phyloP scores from a whole-genome alignment of 1,140 invertebrate genomes.

The Mactra quadrangularis region DNA sequence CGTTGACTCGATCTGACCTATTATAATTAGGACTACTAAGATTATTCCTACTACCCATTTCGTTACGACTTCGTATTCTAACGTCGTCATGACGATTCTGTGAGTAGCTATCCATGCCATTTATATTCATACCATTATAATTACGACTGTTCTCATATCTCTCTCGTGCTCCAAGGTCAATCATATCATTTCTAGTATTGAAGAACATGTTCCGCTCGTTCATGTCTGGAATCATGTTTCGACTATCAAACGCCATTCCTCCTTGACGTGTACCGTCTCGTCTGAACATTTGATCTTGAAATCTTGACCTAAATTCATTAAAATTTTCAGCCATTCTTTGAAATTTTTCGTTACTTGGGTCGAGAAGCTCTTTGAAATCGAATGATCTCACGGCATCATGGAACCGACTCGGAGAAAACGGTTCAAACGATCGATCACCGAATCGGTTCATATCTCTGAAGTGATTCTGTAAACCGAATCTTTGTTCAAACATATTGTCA shows the following conservation, averaged over 20 bases:
- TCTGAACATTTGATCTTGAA: slow-evolving; percentile 56
- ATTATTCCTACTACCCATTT: slow-evolving; percentile 51
- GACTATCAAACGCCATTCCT: slow-evolving; percentile 20
- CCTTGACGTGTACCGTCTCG: slow-evolving; percentile 39
- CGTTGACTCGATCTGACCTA: slow-evolving; percentile 39
- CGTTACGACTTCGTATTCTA: slow-evolving; percentile 34
- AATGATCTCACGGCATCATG: slow-evolving; percentile 45
- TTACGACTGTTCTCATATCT: slow-evolving; percentile 47
- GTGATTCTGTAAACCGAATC: slow-evolving; percentile 52
- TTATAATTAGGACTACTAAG: slow-evolving; percentile 47
- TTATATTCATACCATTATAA: slow-evolving; percentile 53
- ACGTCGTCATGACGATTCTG: slow-evolving; percentile 38
- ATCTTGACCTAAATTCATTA: slow-evolving; percentile 50
- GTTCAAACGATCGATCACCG: slow-evolving; percentile 47
- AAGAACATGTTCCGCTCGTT: slow-evolving; percentile 47
- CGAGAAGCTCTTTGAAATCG: slow-evolving; percentile 49
- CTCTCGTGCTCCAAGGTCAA: slow-evolving; percentile 32
- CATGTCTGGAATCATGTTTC: slow-evolving; percentile 56
- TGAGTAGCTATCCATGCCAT: slow-evolving; percentile 34
- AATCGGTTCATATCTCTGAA: slow-evolving; percentile 52
- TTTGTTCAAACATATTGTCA: slow-evolving; percentile 53
- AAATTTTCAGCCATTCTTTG: slow-evolving; percentile 61
- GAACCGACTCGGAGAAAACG: slow-evolving; percentile 50
- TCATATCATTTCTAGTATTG: slow-evolving; percentile 42
- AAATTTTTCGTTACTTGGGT: slow-evolving; percentile 51